These are phyloP conservation scores for Tipula helvola DNA, from an alignment of 2,888 invertebrate species.

Conservation along the genomic window DNA sequence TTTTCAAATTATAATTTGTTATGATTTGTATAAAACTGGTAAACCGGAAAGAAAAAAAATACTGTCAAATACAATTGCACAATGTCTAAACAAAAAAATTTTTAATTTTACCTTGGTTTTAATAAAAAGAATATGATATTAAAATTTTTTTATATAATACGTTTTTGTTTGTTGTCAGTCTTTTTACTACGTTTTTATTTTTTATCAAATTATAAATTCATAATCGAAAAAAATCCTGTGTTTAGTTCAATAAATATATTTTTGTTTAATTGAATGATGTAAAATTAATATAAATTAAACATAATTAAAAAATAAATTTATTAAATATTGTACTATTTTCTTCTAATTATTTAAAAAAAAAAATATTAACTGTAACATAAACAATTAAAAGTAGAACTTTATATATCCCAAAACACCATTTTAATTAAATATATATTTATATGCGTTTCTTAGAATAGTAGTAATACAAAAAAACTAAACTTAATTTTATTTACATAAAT, in stretches of 20 bases:
- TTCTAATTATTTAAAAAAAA: neutral
- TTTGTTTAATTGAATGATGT: neutral
- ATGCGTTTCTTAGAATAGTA: neutral
- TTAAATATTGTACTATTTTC: neutral
- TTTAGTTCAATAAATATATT: neutral
- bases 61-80: neutral
- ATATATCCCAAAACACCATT: neutral
- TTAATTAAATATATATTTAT: neutral
- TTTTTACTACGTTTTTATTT: neutral
- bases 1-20: neutral
- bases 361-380: neutral
- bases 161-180: neutral
- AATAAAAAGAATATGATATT: neutral
- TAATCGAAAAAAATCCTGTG: neutral
- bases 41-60: neutral
- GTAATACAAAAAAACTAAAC: neutral
- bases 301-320: neutral
- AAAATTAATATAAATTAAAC: neutral
- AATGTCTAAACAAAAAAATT: neutral
- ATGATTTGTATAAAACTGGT: neutral
- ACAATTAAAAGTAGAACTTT: neutral
- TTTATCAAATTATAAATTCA: neutral
- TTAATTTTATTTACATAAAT: neutral
- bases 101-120: neutral
- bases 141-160: neutral